Base-by-base conservation (phyloP, 2,888 invertebrate species). In the Saturnia japonica region DNA sequence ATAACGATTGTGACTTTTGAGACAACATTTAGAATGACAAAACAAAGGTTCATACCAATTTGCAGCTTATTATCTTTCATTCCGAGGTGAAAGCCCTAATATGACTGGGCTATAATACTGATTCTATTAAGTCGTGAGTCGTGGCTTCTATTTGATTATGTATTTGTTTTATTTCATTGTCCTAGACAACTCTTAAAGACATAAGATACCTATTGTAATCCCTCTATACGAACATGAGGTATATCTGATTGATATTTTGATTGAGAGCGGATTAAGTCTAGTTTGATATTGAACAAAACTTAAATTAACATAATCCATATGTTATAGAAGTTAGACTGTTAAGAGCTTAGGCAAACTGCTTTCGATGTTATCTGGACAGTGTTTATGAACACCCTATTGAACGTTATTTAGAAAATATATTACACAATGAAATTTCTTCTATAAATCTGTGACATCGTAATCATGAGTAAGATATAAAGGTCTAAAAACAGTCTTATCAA, bases 281-380 rank as follows among this genome's bases (percentile, higher is more conserved):
- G 60, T 6, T 43, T 40, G 43, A 43, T 60, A 45, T 64, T 69
- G 45, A 69, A 68, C 54, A 57, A 62, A 69, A 69, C 60, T 60
- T 54, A 57, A 60, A 69, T 69, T 43, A 42, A 69, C 60, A 60
- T 69, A 69, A 69, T 69, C 60, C 40, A 43, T 19, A 11, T 42
- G 42, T 69, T 60, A 60, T 7, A 22, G 25, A 25, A 54, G 22
- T 22, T 42, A 43, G 6, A 2, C 34, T 68, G 25, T 69, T 43
- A 28, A 57, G 43, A 42, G 57, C 54, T 45, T 57, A 68, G 57
- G 22, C 25, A 68, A 57, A 68, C 51, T 19, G 34, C 40, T 22
- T 40, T 54, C 54, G n/a, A 54, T 54, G 25, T 57, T 54, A 42
- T 54, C 14, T 22, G 34, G 51, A 40, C n/a, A 68, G n/a, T 51